These are phyloP conservation scores for Acanthoscelides obtectus DNA, from an alignment of 2,888 invertebrate species.

Conservation along the genomic window DNA sequence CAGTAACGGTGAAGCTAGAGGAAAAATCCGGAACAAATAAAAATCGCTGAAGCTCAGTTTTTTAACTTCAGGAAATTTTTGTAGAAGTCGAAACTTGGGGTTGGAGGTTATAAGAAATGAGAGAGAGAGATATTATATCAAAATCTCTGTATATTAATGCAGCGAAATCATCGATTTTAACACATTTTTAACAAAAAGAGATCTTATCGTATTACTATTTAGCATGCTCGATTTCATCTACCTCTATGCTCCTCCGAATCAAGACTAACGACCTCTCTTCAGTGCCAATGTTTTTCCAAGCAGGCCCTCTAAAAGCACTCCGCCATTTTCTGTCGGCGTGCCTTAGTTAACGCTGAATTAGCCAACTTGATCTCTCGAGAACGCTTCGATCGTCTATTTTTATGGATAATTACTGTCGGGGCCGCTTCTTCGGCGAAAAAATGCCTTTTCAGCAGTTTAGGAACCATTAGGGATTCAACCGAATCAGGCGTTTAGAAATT, in stretches of 20 bases:
- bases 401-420: slow-evolving; percentile 17
- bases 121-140: too few species aligned
- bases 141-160: too few species aligned
- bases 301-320: background rate
- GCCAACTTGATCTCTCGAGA: slow-evolving; percentile 15
- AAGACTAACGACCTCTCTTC: background rate
- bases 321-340: background rate
- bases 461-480: background rate
- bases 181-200: too few species aligned
- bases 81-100: too few species aligned
- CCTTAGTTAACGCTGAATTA: slow-evolving; percentile 14
- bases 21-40: too few species aligned
- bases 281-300: background rate
- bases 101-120: too few species aligned
- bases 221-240: background rate
- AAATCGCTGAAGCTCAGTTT: too few species aligned
- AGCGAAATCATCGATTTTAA: too few species aligned
- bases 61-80: too few species aligned
- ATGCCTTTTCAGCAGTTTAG: background rate
- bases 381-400: slow-evolving; percentile 15
- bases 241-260: background rate
- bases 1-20: too few species aligned
- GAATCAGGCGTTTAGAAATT: background rate
- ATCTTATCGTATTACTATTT: too few species aligned
- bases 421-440: slow-evolving; percentile 16